These are phyloP conservation scores for Drosophila paracracens DNA, from an alignment of 2,888 invertebrate genomes.

Conservation along the genomic window DNA sequence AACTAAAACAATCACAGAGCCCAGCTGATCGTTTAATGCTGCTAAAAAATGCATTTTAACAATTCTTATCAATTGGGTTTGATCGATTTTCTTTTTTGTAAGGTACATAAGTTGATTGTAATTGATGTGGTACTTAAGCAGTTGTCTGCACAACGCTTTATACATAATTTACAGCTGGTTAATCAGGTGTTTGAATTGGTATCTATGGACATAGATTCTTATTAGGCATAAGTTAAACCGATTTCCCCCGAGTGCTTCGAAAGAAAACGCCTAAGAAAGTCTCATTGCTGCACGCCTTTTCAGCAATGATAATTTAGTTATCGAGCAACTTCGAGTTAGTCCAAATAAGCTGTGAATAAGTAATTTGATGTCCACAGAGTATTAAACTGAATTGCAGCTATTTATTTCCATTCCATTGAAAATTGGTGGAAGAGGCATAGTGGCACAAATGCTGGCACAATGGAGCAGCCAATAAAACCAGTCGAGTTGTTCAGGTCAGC, in stretches of 20 bases:
- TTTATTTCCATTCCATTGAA: not conserved
- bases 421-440: not conserved
- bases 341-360: not conserved
- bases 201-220: too few species aligned
- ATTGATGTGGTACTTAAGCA: not conserved
- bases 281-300: not conserved
- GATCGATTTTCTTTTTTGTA: not conserved
- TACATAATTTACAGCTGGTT: not conserved
- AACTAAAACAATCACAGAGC: not conserved
- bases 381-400: not conserved
- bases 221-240: not conserved
- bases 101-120: not conserved
- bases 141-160: not conserved
- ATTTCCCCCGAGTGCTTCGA: not conserved
- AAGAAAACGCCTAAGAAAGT: not conserved
- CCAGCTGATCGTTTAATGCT: not conserved
- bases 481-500: not conserved
- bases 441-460: not conserved
- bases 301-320: not conserved
- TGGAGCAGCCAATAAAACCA: not conserved
- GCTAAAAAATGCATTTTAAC: not conserved
- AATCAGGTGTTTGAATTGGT: not conserved
- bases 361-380: not conserved
- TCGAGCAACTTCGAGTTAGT: not conserved
- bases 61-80: not conserved